Conservation (phyloP, 2,113 vertebrate genomes). For the Pipra filicauda region DNA sequence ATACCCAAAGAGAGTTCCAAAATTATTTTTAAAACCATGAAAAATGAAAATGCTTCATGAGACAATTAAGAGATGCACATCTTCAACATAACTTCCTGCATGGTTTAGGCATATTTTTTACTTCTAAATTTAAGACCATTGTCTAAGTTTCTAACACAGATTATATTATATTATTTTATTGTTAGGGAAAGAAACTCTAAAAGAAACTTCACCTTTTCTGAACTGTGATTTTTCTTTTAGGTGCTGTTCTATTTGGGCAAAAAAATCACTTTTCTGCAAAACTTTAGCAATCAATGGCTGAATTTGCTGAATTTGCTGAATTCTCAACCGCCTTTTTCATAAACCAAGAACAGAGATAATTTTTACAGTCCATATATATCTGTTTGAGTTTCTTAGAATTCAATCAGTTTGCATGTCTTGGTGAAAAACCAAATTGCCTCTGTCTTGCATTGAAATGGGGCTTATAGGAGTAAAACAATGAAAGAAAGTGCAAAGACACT, state of each 20-base stretch:
- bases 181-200: background rate
- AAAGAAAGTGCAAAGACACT: background rate
- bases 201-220: background rate
- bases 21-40: background rate
- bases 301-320: too few relatives aligned
- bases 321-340: background rate
- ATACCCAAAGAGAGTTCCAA: background rate
- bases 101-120: background rate
- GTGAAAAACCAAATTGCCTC: background rate
- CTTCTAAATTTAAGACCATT: background rate
- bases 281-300: background rate
- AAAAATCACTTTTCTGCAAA: background rate
- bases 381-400: background rate
- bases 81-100: background rate
- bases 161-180: too few relatives aligned
- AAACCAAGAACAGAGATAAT: background rate
- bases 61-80: background rate
- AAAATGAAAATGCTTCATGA: background rate
- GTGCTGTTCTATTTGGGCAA: background rate
- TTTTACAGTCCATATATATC: background rate
- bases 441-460: background rate
- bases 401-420: background rate
- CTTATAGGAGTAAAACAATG: background rate
- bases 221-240: background rate
- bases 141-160: background rate